Base-by-base conservation (phyloP, 2,113 vertebrate species). In the Rhabdomys dilectus region DNA sequence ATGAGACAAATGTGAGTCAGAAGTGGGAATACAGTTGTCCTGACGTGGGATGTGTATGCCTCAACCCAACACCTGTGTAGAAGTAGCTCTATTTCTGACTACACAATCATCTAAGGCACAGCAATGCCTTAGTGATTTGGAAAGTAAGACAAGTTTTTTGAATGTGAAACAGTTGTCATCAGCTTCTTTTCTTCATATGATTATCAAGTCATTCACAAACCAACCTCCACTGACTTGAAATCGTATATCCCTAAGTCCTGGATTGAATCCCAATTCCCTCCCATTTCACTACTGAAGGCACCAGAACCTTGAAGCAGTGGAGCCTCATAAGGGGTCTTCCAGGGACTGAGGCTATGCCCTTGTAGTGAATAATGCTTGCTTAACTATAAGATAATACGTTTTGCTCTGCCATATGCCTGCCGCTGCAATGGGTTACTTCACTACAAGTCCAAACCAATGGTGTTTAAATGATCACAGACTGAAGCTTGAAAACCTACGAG, bases 341-440 rank as follows among this genome's bases (percentile, higher is more conserved):
- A 3, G 34, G 60, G 39, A 39, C 7, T 17, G 42, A 68, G 16
- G 22, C 5, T 16, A 26, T 31, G 31, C 24, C 53, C n/a, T 22
- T 22, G 26, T 53, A 16, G 31, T 39, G 3, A 36, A 29, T 19
- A 29, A 36, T 7, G 24, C 7, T 26, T 16, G 13, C 31, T 39
- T 36, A n/a, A 56, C 39, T 36, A 60, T 7, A 34, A 31, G 42
- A 10, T 39, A 42, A 31, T 34, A 17, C 21, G 10, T 77, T 66
- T 22, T n/a, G 15, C 85, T 58, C 39, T 9, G 10, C 39, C 64
- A 70, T 0, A 11, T 2, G 8, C 10, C 48, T 34, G 7, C 56
- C 7, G 1, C 34, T 7, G 2, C 3, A 2, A 34, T 22, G 7
- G 4, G 21, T 66, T 78, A 6, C 13, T 39, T 17, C 9, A 34